phyloP scores from a whole-genome alignment of 2,888 invertebrate species.

The Orthosia gracilis region DNA sequence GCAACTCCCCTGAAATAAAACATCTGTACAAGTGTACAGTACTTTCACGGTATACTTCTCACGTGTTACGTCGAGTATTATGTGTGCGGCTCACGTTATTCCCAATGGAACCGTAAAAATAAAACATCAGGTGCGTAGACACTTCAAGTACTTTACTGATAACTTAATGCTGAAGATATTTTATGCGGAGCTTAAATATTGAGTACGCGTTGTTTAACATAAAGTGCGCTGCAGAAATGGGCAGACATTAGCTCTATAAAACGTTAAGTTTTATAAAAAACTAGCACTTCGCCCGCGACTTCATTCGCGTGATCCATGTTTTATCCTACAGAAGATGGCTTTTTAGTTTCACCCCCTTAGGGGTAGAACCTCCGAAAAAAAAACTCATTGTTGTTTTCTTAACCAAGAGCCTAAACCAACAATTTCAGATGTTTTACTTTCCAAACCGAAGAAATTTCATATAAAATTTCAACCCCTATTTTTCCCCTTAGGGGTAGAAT shows the following conservation, averaged over 20 bases:
- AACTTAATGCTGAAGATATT: conserved; percentile 23
- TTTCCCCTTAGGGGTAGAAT: no score
- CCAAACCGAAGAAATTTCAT: no score
- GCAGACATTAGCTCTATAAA: background rate
- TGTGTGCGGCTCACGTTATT: conserved; percentile 69
- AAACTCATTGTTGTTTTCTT: no score
- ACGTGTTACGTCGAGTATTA: conserved; percentile 71
- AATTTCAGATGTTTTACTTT: no score
- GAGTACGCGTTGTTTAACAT: background rate
- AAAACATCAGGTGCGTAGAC: conserved; percentile 74
- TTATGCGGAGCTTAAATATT: conserved; percentile 3
- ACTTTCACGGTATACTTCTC: conserved; percentile 32
- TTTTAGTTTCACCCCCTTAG: no score
- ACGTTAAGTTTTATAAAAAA: background rate
- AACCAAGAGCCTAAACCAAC: no score
- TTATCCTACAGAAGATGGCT: no score
- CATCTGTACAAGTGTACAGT: conserved; percentile 31
- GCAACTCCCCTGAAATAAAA: conserved; percentile 47
- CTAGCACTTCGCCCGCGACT: no score
- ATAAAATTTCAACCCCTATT: no score
- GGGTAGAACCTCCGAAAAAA: no score
- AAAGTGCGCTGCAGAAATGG: background rate
- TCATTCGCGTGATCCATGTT: no score
- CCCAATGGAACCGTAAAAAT: conserved; percentile 75
- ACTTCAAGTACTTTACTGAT: conserved; percentile 68